Evolutionary conservation across 2,113 vertebrate species (phyloP).

Genomic region (Elgaria multicarinata): DNA sequence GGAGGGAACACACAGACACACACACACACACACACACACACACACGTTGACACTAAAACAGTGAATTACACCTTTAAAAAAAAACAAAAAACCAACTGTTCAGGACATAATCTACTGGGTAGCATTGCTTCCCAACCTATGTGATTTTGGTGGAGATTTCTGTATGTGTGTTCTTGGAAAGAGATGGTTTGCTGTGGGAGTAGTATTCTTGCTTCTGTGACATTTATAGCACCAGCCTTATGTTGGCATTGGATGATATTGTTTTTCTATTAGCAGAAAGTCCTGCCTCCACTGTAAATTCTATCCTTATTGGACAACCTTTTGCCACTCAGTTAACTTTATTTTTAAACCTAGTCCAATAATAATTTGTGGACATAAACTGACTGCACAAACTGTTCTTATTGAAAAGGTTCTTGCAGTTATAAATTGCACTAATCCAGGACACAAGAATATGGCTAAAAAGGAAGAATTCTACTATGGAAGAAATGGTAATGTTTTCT

Average conservation of each 20-base stretch:
- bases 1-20: neutral
- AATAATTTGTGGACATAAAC: slow-evolving; percentile 33
- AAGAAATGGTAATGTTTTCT: slow-evolving; percentile 64
- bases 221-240: neutral
- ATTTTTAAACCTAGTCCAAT: slow-evolving; percentile 57
- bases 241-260: neutral
- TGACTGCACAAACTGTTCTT: slow-evolving; percentile 34
- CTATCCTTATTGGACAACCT: slow-evolving; percentile 26
- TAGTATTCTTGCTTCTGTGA: neutral
- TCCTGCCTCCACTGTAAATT: slow-evolving; percentile 30
- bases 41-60: no score
- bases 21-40: neutral
- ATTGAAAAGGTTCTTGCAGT: neutral
- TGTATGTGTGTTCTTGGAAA: neutral
- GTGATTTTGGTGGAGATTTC: neutral
- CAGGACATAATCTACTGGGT: neutral
- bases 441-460: slow-evolving; percentile 44
- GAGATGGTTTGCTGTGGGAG: neutral
- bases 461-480: slow-evolving; percentile 64
- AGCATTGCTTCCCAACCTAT: neutral
- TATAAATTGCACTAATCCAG: slow-evolving; percentile 25
- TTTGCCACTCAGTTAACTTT: slow-evolving; percentile 47
- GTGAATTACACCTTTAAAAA: neutral
- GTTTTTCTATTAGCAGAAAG: slow-evolving; percentile 21
- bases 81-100: no score